Evolutionary conservation across 1,140 invertebrate species (phyloP).

Genomic region (Drosophila sp.): DNA sequence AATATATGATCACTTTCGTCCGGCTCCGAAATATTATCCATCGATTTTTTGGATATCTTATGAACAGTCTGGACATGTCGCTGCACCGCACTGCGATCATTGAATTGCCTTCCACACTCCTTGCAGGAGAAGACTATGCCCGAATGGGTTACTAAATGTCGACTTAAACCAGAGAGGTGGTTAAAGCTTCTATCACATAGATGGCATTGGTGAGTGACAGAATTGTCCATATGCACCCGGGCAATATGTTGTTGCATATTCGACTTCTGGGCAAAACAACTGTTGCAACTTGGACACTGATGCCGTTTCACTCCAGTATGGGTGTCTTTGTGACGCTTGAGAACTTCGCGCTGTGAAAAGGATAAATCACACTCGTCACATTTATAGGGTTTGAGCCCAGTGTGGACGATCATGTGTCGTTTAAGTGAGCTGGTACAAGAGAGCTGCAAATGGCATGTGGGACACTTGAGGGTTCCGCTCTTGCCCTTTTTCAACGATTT

Average conservation of each 20-base stretch:
- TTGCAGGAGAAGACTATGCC: constrained; percentile 87
- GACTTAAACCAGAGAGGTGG: constrained; percentile 87
- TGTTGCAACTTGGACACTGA: constrained; percentile 89
- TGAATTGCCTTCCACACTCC: constrained; percentile 88
- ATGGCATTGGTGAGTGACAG: constrained; percentile 87
- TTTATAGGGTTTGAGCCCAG: constrained; percentile 90
- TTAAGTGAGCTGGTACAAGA: constrained; percentile 91
- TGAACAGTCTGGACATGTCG: constrained; percentile 84
- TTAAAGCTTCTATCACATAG: constrained; percentile 85
- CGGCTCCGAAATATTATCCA: constrained; percentile 33
- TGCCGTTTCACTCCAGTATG: constrained; percentile 93
- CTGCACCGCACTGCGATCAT: constrained; percentile 88
- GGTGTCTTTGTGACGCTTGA: constrained; percentile 92
- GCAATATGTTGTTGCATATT: constrained; percentile 87
- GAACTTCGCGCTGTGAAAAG: constrained; percentile 91
- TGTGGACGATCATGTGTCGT: constrained; percentile 91
- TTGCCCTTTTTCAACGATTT: constrained; percentile 84
- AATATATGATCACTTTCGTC: constrained; percentile 24
- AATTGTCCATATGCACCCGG: constrained; percentile 85
- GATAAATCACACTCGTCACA: constrained; percentile 89
- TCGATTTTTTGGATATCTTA: constrained; percentile 38
- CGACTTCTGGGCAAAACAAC: constrained; percentile 89
- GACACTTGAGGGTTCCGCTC: constrained; percentile 84
- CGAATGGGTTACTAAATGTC: constrained; percentile 88
- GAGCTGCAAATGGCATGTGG: constrained; percentile 91